A percentile compares a stretch with the other conserved stretches of the same genome.
phyloP scores from a whole-genome alignment of 2,888 invertebrate species.

The Liodrosophila aerea region DNA sequence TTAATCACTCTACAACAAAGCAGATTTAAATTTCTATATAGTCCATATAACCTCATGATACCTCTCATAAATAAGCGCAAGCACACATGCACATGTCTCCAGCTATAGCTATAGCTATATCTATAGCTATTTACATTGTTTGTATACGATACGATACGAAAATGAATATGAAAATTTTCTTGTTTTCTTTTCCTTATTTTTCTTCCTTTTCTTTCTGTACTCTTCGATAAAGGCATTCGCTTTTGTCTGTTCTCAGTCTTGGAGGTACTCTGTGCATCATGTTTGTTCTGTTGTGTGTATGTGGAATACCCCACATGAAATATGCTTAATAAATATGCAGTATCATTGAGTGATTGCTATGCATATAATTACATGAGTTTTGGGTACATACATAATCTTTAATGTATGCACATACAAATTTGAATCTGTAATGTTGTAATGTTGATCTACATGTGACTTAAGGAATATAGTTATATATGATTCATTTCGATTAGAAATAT shows the following conservation, averaged over 20 bases:
- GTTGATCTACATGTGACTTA: no score
- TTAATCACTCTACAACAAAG: constrained; percentile 2
- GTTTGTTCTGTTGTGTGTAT: no score
- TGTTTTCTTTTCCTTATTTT: no score
- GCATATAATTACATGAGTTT: no score
- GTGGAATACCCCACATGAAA: no score
- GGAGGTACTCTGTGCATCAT: neutral
- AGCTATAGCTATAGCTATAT: constrained; percentile 21
- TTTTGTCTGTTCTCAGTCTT: constrained; percentile 16
- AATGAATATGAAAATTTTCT: constrained; percentile 29
- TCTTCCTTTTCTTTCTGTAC: constrained; percentile 8
- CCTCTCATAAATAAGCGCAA: constrained; percentile 38
- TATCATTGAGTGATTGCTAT: neutral
- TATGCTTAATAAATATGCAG: constrained; percentile 1
- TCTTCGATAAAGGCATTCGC: constrained; percentile 31
- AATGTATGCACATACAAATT: no score
- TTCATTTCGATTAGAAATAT: no score
- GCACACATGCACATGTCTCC: constrained; percentile 23
- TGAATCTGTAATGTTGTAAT: no score
- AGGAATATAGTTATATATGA: no score
- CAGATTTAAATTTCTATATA: constrained; percentile 20
- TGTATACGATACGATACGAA: constrained; percentile 31
- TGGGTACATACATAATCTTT: no score
- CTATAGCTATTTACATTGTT: constrained; percentile 18
- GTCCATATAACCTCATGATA: neutral